Percentiles rank a stretch among this genome's conserved stretches.
phyloP scores from a whole-genome alignment of 2,797 vertebrate genomes.

The Rhynchonycteris naso region DNA sequence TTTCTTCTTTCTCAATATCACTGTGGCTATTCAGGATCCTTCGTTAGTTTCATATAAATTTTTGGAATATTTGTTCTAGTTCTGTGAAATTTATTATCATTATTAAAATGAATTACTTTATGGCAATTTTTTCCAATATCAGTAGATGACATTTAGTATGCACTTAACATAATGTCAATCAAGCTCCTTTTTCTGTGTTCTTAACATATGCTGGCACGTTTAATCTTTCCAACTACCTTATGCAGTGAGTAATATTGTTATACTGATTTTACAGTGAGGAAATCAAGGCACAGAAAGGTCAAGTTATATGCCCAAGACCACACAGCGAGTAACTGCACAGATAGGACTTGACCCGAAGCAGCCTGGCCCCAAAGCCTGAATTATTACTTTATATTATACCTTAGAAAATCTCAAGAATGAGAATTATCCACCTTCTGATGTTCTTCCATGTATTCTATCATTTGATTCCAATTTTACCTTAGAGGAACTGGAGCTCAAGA shows the following conservation, averaged over 20 bases:
- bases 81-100: neutral
- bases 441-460: neutral
- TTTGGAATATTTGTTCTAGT: too few relatives aligned
- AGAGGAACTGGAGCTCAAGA: neutral
- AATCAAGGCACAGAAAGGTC: constrained; percentile 3
- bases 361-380: neutral
- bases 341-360: neutral
- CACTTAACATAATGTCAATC: neutral
- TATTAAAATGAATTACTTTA: constrained; percentile 14
- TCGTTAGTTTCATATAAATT: too few relatives aligned
- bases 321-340: neutral
- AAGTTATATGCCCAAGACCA: neutral
- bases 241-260: neutral
- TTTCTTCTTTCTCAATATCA: too few relatives aligned
- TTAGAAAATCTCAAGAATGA: neutral
- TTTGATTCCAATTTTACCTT: neutral
- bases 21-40: too few relatives aligned
- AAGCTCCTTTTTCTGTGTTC: neutral
- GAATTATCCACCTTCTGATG: neutral
- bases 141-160: neutral
- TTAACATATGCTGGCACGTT: neutral
- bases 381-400: neutral
- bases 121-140: neutral
- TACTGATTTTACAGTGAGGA: constrained; percentile 3
- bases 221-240: neutral